Base-by-base conservation (phyloP, 2,888 invertebrate species). In the Andrena dorsata region DNA sequence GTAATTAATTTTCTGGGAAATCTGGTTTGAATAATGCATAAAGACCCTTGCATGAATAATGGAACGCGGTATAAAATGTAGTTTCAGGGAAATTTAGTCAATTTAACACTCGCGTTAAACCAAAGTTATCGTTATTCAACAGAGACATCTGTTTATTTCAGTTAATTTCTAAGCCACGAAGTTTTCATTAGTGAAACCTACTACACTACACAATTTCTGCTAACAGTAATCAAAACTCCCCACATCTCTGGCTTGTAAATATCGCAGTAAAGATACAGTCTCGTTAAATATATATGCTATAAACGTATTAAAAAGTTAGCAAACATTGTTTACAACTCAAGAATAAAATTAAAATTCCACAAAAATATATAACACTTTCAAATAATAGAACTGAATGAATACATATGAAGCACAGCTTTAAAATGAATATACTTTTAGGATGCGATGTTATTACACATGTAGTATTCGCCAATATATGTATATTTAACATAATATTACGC, bases 1-100 rank as follows among this genome's bases (percentile, higher is more conserved):
- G 51, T 63, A 72, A 72, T 72, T 72, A 72, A 72, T 72, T 35
- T 53, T 49, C 32, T 23, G 5, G 32, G 28, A 51, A 23, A 63
- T 30, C 63, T 53, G 32, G 16, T 16, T n/a, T 63, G 64, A 73
- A 73, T 56, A 56, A 56, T 73, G 61, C 23, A 71, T 63, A 32
- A 56, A 71, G 8, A 63, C 30, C 61, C 6, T 61, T 0, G 61
- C 20, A 23, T 41, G 72, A 70, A 63, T 70, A 70, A 76, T 53
- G 41, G 49, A 61, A 13, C 32, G 35, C 49, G 35, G 7, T n/a
- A 61, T 41, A 49, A 35, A 76, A 35, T 35, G 16, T 51, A 53
- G 16, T 56, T 41, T 51, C 28, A 26, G 5, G 23, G 41, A 47
- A 53, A 41, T 51, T 71, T 63, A 30, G 47, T 30, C 47, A 26